Percentiles rank a stretch among this genome's conserved stretches.
Conservation (phyloP, 1,140 invertebrate species). For the Bombyx mandarina region DNA sequence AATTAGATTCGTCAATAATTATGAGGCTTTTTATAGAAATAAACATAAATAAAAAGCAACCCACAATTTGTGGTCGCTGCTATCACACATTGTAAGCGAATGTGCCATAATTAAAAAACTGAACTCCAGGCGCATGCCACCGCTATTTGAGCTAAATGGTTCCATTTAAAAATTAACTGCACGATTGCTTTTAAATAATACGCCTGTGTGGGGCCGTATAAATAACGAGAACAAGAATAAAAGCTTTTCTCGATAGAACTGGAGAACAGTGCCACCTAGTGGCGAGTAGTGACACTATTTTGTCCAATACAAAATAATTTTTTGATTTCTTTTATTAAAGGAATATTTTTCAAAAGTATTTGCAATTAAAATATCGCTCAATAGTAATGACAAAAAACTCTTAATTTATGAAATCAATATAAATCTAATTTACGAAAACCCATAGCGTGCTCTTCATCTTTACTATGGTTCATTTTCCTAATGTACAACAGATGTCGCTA, state of each 20-base stretch:
- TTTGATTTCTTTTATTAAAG: neutral
- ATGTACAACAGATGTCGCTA: too few relatives aligned
- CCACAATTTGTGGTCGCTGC: conserved; percentile 4
- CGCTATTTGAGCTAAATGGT: conserved; percentile 57
- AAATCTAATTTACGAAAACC: too few relatives aligned
- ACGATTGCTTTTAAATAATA: conserved; percentile 61
- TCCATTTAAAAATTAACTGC: conserved; percentile 65
- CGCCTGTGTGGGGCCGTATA: conserved; percentile 34
- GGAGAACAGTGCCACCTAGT: conserved; percentile 33
- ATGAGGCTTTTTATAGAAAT: too few relatives aligned
- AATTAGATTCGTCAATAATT: too few relatives aligned
- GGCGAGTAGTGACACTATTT: neutral
- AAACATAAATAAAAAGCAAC: neutral
- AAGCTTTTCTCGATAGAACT: neutral
- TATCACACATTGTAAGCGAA: conserved; percentile 5
- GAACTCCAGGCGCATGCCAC: conserved; percentile 25
- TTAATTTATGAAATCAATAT: neutral
- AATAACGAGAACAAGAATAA: conserved; percentile 23
- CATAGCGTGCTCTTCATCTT: too few relatives aligned
- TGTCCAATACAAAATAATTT: too few relatives aligned
- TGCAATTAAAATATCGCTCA: too few relatives aligned
- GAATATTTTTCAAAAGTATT: neutral
- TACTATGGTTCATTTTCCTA: too few relatives aligned
- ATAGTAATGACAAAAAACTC: neutral
- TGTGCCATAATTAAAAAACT: conserved; percentile 36